A percentile compares a stretch with the other conserved stretches of the same genome.
Evolutionary conservation across 2,888 invertebrate genomes (phyloP).

Genomic region (Apamea epomidion): DNA sequence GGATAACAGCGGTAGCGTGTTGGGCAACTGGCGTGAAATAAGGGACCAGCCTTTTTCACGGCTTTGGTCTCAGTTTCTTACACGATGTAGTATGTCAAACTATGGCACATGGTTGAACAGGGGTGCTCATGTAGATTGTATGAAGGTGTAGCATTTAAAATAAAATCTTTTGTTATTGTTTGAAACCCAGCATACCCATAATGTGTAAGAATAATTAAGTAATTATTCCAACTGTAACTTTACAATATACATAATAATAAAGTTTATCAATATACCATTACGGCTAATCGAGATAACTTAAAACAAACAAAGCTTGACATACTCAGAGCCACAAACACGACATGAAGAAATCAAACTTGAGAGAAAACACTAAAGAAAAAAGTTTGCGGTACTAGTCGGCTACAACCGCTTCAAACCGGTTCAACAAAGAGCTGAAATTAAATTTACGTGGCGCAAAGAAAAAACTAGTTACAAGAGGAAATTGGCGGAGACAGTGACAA

Average conservation of each 20-base stretch:
- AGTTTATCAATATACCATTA: not conserved
- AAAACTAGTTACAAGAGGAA: slow-evolving; percentile 90
- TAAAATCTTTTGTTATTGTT: no score
- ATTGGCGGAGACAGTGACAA: slow-evolving; percentile 90
- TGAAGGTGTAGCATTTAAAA: not conserved
- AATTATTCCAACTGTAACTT: not conserved
- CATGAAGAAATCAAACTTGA: slow-evolving; percentile 48
- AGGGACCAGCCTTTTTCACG: slow-evolving; percentile 74
- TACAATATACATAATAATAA: not conserved
- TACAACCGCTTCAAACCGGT: slow-evolving; percentile 82
- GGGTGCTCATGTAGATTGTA: slow-evolving; percentile 22
- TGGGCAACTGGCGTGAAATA: slow-evolving; percentile 77
- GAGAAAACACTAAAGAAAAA: slow-evolving; percentile 60
- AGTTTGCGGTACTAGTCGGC: slow-evolving; percentile 68
- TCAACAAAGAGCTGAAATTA: slow-evolving; percentile 88
- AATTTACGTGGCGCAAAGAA: slow-evolving; percentile 89
- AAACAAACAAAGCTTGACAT: slow-evolving; percentile 23
- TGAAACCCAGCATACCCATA: no score
- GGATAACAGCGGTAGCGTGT: slow-evolving; percentile 61
- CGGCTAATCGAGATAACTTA: not conserved
- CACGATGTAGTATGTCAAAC: slow-evolving; percentile 59
- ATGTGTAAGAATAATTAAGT: not conserved
- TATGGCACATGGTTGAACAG: slow-evolving; percentile 38
- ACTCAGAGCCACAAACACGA: slow-evolving; percentile 22
- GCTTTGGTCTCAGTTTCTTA: slow-evolving; percentile 67